Evolutionary conservation across 2,888 invertebrate species (phyloP).

Genomic region (Trypoxylon attenuatum): DNA sequence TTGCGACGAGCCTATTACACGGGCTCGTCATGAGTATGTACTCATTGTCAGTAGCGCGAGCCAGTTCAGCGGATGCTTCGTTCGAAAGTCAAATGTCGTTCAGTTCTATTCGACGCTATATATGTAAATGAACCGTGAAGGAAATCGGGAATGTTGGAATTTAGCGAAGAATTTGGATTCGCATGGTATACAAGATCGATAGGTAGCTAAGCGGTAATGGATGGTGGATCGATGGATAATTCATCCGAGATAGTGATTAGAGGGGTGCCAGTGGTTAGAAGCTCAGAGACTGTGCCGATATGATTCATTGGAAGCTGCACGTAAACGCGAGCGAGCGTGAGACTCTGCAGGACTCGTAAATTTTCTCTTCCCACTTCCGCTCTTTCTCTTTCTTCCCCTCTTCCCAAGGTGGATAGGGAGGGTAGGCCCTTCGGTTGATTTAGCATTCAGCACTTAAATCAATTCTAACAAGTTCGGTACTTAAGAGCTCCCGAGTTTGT

Average conservation of each 20-base stretch:
- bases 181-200: too few relatives aligned
- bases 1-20: background rate
- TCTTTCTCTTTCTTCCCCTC: slow-evolving; percentile 4
- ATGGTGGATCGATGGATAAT: too few relatives aligned
- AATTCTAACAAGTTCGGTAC: slow-evolving; percentile 74
- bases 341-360: slow-evolving; percentile 60
- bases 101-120: too few relatives aligned
- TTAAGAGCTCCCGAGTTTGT: slow-evolving; percentile 72
- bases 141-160: too few relatives aligned
- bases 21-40: background rate
- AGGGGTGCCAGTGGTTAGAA: slow-evolving; percentile 27
- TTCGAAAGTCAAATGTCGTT: too few relatives aligned
- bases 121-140: too few relatives aligned
- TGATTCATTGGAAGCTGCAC: slow-evolving; percentile 38
- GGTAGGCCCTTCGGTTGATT: slow-evolving; percentile 71
- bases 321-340: slow-evolving; percentile 37
- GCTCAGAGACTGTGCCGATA: slow-evolving; percentile 20
- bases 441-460: slow-evolving; percentile 75
- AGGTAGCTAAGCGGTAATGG: too few relatives aligned
- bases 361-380: slow-evolving; percentile 44
- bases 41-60: too few relatives aligned
- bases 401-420: slow-evolving; percentile 38
- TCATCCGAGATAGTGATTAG: too few relatives aligned
- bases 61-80: too few relatives aligned
- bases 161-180: too few relatives aligned